These are phyloP conservation scores for Tubulanus polymorphus DNA, from an alignment of 2,888 invertebrate genomes.

Conservation along the genomic window DNA sequence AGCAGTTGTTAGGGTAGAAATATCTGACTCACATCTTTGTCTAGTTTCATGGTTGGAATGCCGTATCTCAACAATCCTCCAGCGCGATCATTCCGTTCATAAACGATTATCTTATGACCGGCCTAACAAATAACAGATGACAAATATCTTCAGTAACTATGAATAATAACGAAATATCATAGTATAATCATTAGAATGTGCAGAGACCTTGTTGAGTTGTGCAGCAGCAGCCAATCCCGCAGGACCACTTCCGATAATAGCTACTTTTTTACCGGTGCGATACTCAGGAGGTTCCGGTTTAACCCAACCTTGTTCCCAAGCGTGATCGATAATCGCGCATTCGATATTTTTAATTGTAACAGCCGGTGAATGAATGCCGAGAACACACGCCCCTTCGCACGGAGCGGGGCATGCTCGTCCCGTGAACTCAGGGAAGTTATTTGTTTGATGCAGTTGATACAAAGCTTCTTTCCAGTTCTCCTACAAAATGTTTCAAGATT, in stretches of 20 bases:
- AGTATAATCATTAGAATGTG: not conserved
- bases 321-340: slow-evolving; percentile 97
- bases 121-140: slow-evolving; percentile 59
- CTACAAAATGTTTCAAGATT: slow-evolving; percentile 57
- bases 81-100: slow-evolving; percentile 90
- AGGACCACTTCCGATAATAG: slow-evolving; percentile 85
- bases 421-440: slow-evolving; percentile 97
- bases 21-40: slow-evolving; percentile 71
- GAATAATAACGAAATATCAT: not conserved
- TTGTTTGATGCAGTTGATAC: slow-evolving; percentile 89
- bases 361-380: slow-evolving; percentile 91
- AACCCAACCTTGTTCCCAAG: slow-evolving; percentile 95
- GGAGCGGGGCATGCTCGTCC: slow-evolving; percentile 84
- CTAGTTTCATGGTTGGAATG: slow-evolving; percentile 97
- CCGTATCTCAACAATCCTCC: slow-evolving; percentile 96
- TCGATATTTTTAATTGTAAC: slow-evolving; percentile 99
- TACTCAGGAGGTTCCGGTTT: slow-evolving; percentile 70
- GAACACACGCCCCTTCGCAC: slow-evolving; percentile 96
- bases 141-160: not conserved
- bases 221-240: slow-evolving; percentile 93
- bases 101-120: slow-evolving; percentile 93
- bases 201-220: slow-evolving; percentile 78
- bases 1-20: not conserved
- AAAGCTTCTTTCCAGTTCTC: slow-evolving; percentile 93
- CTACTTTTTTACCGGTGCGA: slow-evolving; percentile 78